phyloP scores from a whole-genome alignment of 2,113 vertebrate genomes.

The Dendropsophus ebraccatus region DNA sequence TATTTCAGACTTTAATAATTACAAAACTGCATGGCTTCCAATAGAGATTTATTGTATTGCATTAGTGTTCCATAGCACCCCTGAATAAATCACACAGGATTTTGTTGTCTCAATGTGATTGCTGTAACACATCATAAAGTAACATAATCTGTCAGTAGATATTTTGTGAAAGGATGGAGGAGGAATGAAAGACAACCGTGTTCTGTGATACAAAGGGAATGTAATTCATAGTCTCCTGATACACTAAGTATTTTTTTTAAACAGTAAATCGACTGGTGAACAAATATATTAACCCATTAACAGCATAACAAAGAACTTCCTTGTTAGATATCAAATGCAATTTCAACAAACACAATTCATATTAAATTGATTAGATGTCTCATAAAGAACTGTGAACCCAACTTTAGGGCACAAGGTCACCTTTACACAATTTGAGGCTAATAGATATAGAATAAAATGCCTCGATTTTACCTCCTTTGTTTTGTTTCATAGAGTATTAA shows the following conservation, averaged over 20 bases:
- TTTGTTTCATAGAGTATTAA: no score
- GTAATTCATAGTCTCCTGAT: not conserved
- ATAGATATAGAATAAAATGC: no score
- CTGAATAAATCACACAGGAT: conserved; percentile 38
- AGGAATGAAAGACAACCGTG: conserved; percentile 17
- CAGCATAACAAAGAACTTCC: not conserved
- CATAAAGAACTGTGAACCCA: no score
- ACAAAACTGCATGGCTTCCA: conserved; percentile 9
- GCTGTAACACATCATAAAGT: conserved; percentile 37
- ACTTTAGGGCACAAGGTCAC: no score
- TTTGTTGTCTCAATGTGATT: conserved; percentile 41
- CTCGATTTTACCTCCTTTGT: no score
- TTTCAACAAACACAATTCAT: no score
- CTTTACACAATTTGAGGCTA: no score
- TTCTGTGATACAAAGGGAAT: conserved; percentile 2
- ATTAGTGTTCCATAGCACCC: conserved; percentile 3
- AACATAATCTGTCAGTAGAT: conserved; percentile 20
- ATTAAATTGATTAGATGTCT: no score
- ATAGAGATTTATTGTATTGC: conserved; percentile 45
- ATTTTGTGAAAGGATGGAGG: not conserved
- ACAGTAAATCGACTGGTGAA: not conserved
- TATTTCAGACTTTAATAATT: conserved; percentile 10
- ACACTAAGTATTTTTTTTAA: not conserved
- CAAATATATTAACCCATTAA: not conserved
- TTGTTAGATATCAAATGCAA: not conserved